phyloP scores from a whole-genome alignment of 2,888 invertebrate species.

The Cryptocephalus moraei region DNA sequence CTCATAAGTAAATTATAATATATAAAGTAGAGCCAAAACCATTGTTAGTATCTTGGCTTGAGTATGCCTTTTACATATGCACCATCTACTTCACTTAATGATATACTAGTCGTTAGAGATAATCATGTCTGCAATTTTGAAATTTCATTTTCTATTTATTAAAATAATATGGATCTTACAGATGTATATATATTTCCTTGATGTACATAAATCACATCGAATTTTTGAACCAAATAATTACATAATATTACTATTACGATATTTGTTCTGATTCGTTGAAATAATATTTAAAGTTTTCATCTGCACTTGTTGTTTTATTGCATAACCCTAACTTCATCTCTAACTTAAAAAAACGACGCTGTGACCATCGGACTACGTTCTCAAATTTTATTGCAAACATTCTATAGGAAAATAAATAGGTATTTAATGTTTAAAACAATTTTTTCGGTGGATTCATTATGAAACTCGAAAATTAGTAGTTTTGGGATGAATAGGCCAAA shows the following conservation, averaged over 20 bases:
- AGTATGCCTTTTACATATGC: slow-evolving; percentile 9
- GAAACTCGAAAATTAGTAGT: too few species aligned
- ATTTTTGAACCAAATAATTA: slow-evolving; percentile 15
- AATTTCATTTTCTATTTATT: slow-evolving; percentile 5
- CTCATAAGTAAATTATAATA: slow-evolving; percentile 8
- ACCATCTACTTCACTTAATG: slow-evolving; percentile 6
- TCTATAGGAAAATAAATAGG: too few species aligned
- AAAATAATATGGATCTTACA: slow-evolving; percentile 4
- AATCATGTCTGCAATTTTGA: slow-evolving; percentile 4
- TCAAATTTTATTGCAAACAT: too few species aligned
- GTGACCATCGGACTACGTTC: too few species aligned
- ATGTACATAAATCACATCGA: slow-evolving; percentile 20
- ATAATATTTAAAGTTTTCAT: slow-evolving; percentile 21
- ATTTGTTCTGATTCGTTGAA: slow-evolving; percentile 20
- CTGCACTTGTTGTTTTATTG: slow-evolving; percentile 7
- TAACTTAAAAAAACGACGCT: too few species aligned
- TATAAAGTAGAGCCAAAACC: slow-evolving; percentile 7
- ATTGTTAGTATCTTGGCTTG: slow-evolving; percentile 10
- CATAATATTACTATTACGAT: slow-evolving; percentile 5
- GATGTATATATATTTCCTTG: slow-evolving; percentile 16
- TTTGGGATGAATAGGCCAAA: too few species aligned
- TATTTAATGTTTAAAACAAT: too few species aligned
- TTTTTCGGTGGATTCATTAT: too few species aligned
- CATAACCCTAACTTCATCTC: too few species aligned
- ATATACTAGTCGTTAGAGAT: slow-evolving; percentile 3